A percentile compares a stretch with the other conserved stretches of the same genome.
phyloP scores from a whole-genome alignment of 2,113 vertebrate species.

The Ictidomys tridecemlineatus region DNA sequence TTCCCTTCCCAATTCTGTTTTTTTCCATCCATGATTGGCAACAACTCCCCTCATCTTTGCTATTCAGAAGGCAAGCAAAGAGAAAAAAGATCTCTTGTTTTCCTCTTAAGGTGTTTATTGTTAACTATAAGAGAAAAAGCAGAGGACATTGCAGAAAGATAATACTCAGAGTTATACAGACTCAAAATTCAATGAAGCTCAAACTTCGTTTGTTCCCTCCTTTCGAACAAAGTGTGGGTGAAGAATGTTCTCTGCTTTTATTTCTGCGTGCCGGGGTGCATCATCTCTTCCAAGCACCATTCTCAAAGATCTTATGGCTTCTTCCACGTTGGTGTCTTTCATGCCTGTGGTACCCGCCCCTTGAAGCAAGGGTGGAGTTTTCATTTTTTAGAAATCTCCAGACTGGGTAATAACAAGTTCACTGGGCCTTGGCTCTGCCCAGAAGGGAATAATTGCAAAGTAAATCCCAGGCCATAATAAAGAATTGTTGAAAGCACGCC shows the following conservation, averaged over 20 bases:
- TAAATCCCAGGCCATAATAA: constrained; percentile 44
- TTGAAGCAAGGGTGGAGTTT: constrained; percentile 26
- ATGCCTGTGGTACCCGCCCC: background rate
- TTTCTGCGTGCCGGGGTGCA: background rate
- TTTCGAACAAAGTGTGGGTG: background rate
- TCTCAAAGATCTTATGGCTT: background rate
- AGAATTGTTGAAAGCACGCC: constrained; percentile 52
- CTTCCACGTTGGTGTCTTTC: background rate
- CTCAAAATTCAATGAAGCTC: background rate
- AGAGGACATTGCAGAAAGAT: background rate
- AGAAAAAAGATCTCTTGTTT: background rate
- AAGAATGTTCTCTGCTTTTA: background rate
- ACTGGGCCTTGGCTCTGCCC: constrained; percentile 36
- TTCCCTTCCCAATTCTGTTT: no score
- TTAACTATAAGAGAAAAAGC: constrained; percentile 36
- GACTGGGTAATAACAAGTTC: constrained; percentile 37
- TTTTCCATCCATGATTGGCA: background rate
- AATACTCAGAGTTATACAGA: background rate
- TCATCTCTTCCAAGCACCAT: constrained; percentile 20
- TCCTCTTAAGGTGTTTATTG: background rate
- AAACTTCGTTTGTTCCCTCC: background rate
- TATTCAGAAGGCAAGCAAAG: background rate
- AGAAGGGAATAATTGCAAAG: constrained; percentile 58
- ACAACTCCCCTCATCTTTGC: background rate
- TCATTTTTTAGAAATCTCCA: constrained; percentile 30